Percentiles rank a stretch among this genome's conserved stretches.
phyloP scores from a whole-genome alignment of 2,797 vertebrate species.

The Acipenser transmontanus region DNA sequence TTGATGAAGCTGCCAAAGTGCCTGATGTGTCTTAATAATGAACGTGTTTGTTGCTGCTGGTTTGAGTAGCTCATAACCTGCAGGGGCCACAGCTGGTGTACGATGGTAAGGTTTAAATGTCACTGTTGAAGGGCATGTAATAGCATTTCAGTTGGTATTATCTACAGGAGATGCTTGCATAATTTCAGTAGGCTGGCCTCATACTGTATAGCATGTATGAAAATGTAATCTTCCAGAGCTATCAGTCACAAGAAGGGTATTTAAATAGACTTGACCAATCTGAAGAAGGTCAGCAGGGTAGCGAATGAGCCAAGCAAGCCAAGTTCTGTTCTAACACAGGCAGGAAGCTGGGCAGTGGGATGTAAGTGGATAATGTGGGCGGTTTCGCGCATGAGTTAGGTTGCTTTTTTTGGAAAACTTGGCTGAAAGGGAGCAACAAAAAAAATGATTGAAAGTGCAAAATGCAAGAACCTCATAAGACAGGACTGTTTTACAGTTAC shows the following conservation, averaged over 20 bases:
- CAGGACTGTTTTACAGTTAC: too few relatives aligned
- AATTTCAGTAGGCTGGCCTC: neutral
- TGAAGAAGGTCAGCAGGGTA: constrained; percentile 1
- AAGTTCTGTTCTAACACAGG: too few relatives aligned
- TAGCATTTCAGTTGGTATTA: constrained; percentile 55
- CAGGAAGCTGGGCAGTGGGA: too few relatives aligned
- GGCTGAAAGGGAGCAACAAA: too few relatives aligned
- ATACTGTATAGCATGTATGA: neutral
- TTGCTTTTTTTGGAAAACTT: too few relatives aligned
- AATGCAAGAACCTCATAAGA: too few relatives aligned
- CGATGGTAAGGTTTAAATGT: constrained; percentile 64
- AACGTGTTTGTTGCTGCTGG: constrained; percentile 5
- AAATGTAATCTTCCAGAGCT: constrained; percentile 46
- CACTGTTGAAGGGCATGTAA: constrained; percentile 46
- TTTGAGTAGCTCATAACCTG: neutral
- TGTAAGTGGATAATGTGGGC: too few relatives aligned
- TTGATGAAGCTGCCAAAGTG: too few relatives aligned
- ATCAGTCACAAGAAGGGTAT: constrained; percentile 51
- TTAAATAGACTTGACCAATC: constrained; percentile 49
- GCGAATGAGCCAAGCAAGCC: too few relatives aligned
- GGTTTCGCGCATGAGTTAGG: too few relatives aligned
- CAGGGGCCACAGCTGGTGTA: constrained; percentile 55
- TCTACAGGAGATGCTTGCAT: constrained; percentile 50
- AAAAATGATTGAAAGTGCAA: too few relatives aligned
- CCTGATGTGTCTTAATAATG: neutral